These are phyloP conservation scores for Callimorpha dominula DNA, from an alignment of 2,888 invertebrate genomes.

Conservation along the genomic window DNA sequence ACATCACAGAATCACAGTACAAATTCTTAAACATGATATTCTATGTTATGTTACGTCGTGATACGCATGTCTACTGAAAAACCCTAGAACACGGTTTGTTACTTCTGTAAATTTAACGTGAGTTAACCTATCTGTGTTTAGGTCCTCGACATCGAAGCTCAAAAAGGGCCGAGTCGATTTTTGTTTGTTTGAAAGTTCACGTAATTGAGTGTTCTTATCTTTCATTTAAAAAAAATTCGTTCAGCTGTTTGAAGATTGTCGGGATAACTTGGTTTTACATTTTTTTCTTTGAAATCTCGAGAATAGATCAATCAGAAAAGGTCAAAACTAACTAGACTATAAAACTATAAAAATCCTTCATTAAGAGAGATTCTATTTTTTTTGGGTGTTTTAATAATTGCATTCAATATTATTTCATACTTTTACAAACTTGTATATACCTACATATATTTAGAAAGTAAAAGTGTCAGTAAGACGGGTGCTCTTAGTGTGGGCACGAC, in stretches of 20 bases:
- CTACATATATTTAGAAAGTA: constrained; percentile 60
- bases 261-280: background rate
- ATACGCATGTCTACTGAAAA: background rate
- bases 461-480: constrained; percentile 61
- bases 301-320: background rate
- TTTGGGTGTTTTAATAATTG: background rate
- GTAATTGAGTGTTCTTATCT: background rate
- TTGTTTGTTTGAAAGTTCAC: background rate
- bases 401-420: background rate
- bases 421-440: background rate
- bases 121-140: background rate
- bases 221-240: background rate
- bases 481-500: constrained; percentile 61
- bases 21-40: background rate
- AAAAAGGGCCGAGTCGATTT: background rate
- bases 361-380: background rate
- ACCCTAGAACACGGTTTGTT: background rate
- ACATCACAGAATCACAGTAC: background rate
- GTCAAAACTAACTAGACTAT: background rate
- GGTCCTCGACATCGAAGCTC: background rate
- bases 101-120: background rate
- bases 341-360: background rate
- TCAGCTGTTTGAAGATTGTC: background rate
- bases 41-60: background rate
- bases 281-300: background rate